phyloP scores from a whole-genome alignment of 2,797 vertebrate species.

The Masticophis lateralis region DNA sequence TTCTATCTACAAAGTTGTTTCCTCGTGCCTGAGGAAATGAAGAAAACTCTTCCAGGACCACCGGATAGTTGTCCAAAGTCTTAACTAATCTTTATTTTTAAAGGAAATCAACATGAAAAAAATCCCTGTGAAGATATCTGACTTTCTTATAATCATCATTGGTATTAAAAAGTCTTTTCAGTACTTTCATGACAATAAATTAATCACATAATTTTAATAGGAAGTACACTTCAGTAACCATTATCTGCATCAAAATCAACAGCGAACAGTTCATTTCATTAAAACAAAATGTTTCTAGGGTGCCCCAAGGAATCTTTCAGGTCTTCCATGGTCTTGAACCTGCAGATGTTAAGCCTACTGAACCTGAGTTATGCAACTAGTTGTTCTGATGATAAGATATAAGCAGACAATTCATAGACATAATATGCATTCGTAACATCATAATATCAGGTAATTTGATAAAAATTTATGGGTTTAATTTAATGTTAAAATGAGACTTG shows the following conservation, averaged over 20 bases:
- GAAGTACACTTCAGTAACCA: not conserved
- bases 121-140: not conserved
- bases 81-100: not conserved
- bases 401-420: not conserved
- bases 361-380: not conserved
- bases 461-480: not conserved
- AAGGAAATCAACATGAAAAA: not conserved
- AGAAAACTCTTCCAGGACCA: not conserved
- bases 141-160: not conserved
- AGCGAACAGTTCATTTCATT: not conserved
- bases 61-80: not conserved
- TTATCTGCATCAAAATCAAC: not conserved
- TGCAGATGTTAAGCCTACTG: not conserved
- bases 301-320: not conserved
- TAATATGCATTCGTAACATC: not conserved
- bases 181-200: not conserved
- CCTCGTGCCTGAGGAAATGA: not conserved
- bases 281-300: conserved; percentile 2
- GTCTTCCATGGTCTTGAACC: not conserved
- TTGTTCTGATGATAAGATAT: not conserved
- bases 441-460: not conserved
- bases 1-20: not conserved
- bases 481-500: not conserved
- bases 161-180: not conserved
- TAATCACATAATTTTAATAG: not conserved